Evolutionary conservation across 2,888 invertebrate genomes (phyloP).

Genomic region (Gastrophysa polygoni): DNA sequence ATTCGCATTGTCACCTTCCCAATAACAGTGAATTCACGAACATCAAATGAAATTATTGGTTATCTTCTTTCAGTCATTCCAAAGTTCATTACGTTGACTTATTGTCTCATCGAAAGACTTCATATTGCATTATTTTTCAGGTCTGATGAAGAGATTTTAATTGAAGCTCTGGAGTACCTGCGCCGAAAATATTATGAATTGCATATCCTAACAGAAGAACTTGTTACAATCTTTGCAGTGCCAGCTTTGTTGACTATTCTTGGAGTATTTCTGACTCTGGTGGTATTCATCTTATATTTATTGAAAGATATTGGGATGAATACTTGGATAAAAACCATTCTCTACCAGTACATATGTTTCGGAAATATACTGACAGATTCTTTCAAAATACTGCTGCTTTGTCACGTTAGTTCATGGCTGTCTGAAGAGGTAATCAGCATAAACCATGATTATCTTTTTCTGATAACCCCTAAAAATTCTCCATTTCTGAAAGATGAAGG

Average conservation of each 20-base stretch:
- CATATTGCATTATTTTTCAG: neutral
- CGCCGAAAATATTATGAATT: neutral
- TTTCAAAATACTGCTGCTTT: neutral
- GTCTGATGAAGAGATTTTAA: neutral
- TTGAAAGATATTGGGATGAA: neutral
- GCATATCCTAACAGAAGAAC: neutral
- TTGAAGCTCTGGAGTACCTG: neutral
- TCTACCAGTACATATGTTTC: neutral
- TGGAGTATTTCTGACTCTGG: neutral
- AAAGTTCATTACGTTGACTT: too few relatives aligned
- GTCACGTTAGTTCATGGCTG: neutral
- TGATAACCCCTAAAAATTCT: neutral
- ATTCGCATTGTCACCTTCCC: too few relatives aligned
- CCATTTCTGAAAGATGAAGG: too few relatives aligned
- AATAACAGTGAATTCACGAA: too few relatives aligned
- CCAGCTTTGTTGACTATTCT: neutral
- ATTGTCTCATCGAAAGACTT: too few relatives aligned
- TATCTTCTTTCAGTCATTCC: too few relatives aligned
- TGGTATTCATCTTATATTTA: neutral
- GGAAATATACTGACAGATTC: neutral
- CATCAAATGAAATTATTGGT: too few relatives aligned
- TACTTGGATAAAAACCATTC: neutral
- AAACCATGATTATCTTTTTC: neutral
- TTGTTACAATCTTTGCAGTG: neutral
- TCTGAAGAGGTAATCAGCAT: neutral